Evolutionary conservation across 1,140 invertebrate species (phyloP).

Genomic region (Zaprionus davidi): DNA sequence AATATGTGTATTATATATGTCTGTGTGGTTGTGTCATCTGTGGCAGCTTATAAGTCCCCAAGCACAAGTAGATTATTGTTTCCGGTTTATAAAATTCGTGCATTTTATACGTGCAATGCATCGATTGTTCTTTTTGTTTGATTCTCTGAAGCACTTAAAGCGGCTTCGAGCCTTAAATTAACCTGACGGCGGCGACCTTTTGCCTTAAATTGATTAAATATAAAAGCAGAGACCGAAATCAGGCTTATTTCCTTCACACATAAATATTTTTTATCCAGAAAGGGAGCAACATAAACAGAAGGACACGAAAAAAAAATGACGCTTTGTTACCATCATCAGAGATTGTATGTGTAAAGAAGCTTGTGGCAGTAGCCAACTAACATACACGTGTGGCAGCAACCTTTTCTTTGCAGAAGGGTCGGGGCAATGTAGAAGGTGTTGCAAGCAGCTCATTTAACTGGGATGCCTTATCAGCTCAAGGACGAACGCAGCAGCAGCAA

Average conservation of each 20-base stretch:
- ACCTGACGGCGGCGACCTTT: background rate
- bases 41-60: background rate
- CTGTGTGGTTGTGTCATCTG: background rate
- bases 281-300: constrained; percentile 1
- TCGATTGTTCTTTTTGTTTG: background rate
- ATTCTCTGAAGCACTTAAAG: background rate
- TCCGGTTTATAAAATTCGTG: background rate
- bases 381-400: constrained; percentile 20
- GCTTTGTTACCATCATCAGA: constrained; percentile 26
- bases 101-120: background rate
- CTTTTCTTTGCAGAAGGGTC: background rate
- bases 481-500: background rate
- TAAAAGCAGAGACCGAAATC: constrained; percentile 11
- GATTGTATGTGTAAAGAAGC: constrained; percentile 2
- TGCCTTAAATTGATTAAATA: constrained; percentile 32
- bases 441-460: constrained; percentile 35
- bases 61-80: background rate
- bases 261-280: constrained; percentile 14
- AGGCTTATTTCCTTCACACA: constrained; percentile 14
- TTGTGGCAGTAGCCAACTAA: background rate
- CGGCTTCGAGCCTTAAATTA: constrained; percentile 12
- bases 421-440: constrained; percentile 11
- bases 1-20: background rate
- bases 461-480: constrained; percentile 38
- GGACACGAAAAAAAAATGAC: background rate